A percentile compares a stretch with the other conserved stretches of the same genome.
Evolutionary conservation across 2,888 invertebrate species (phyloP).

Genomic region (Lamellibrachia satsuma): DNA sequence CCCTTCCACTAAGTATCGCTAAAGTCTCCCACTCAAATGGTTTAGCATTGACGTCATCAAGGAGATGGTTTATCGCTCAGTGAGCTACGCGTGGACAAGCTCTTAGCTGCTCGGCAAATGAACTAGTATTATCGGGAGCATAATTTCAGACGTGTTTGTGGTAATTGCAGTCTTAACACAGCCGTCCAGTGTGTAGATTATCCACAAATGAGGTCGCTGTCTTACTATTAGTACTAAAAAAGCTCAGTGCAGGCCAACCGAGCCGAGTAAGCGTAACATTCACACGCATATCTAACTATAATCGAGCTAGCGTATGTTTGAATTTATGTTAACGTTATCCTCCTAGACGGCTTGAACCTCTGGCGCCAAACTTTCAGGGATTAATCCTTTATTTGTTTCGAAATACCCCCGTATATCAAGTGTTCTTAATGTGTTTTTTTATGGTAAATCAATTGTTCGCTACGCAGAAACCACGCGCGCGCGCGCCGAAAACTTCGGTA

Average conservation of each 20-base stretch:
- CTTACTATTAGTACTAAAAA: background rate
- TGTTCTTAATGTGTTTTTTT: too few relatives aligned
- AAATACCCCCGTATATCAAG: too few relatives aligned
- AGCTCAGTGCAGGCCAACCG: background rate
- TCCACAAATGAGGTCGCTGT: background rate
- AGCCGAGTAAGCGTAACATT: background rate
- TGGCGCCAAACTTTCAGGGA: too few relatives aligned
- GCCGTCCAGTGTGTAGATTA: background rate
- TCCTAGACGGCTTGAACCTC: too few relatives aligned
- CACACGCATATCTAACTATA: background rate
- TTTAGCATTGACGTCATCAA: conserved; percentile 1
- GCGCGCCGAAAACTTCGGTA: too few relatives aligned
- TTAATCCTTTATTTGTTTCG: too few relatives aligned
- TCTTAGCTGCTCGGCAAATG: background rate
- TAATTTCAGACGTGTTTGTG: background rate
- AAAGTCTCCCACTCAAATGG: background rate
- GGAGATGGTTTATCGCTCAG: background rate
- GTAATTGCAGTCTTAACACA: conserved; percentile 6
- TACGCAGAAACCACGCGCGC: too few relatives aligned
- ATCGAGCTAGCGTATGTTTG: too few relatives aligned
- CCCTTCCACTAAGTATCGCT: background rate
- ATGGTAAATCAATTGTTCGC: too few relatives aligned
- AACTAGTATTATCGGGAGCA: background rate
- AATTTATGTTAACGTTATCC: too few relatives aligned
- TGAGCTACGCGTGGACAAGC: background rate